A percentile compares a stretch with the other conserved stretches of the same genome.
phyloP scores from a whole-genome alignment of 1,140 invertebrate genomes.

The Drosophila bocqueti region DNA sequence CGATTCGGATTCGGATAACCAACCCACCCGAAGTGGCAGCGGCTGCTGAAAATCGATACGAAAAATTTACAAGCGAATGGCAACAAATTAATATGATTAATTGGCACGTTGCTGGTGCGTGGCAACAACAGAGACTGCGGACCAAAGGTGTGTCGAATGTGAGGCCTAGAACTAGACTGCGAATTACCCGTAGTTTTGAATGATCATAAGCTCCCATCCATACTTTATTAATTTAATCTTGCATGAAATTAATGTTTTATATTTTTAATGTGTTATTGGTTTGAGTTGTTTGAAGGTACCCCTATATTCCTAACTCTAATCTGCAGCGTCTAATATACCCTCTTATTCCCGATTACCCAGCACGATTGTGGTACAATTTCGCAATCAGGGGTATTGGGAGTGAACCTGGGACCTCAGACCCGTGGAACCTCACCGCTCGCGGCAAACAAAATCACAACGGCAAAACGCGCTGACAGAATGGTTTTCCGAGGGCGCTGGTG shows the following conservation, averaged over 20 bases:
- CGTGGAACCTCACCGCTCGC: constrained; percentile 9
- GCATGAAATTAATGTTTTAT: background rate
- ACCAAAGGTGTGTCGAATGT: background rate
- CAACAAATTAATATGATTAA: constrained; percentile 81
- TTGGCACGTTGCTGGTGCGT: constrained; percentile 59
- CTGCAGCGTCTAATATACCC: constrained; percentile 4
- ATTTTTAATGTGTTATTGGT: too few relatives aligned
- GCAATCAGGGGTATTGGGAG: constrained; percentile 13
- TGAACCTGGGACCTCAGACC: constrained; percentile 25
- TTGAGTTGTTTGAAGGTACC: too few relatives aligned
- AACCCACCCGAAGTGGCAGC: background rate
- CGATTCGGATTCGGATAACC: background rate
- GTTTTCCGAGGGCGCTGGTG: constrained; percentile 23
- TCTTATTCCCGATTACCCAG: background rate
- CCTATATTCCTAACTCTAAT: background rate
- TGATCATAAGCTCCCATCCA: background rate
- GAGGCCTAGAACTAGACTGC: background rate
- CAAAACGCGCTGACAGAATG: constrained; percentile 39
- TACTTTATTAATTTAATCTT: background rate
- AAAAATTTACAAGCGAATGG: constrained; percentile 40
- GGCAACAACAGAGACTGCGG: constrained; percentile 22
- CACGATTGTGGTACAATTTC: constrained; percentile 16
- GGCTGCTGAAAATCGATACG: constrained; percentile 64
- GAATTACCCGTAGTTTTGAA: background rate
- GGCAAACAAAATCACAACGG: constrained; percentile 45